phyloP scores from a whole-genome alignment of 2,888 invertebrate species.

The Smittia sp. region DNA sequence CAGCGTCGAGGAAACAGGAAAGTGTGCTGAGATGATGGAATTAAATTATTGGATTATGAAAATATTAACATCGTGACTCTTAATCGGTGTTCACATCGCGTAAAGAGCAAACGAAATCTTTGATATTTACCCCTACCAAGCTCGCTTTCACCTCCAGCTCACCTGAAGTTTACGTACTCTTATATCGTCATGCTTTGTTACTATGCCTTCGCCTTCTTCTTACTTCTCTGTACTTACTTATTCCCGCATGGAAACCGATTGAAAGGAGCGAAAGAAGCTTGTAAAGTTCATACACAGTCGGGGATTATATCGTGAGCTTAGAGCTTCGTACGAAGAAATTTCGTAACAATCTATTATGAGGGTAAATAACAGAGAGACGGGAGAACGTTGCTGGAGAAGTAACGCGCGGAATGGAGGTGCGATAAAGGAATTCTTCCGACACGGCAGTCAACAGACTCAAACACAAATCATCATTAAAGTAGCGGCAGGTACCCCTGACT shows the following conservation, averaged over 20 bases:
- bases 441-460: neutral
- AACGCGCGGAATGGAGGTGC: neutral
- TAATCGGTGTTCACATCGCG: neutral
- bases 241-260: constrained; percentile 10
- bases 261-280: neutral
- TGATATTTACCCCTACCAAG: neutral
- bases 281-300: neutral
- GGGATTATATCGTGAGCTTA: neutral
- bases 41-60: constrained; percentile 40
- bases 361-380: neutral
- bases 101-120: constrained; percentile 1
- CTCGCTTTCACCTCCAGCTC: neutral
- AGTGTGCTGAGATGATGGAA: constrained; percentile 26
- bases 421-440: neutral
- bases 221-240: neutral
- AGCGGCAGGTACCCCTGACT: neutral
- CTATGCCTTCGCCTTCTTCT: neutral
- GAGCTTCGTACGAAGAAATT: neutral
- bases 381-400: neutral
- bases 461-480: constrained; percentile 24
- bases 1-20: no score
- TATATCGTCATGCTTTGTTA: constrained; percentile 6
- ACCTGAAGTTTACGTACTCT: neutral
- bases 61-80: constrained; percentile 39
- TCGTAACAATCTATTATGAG: constrained; percentile 12